A percentile compares a stretch with the other conserved stretches of the same genome.
phyloP scores from a whole-genome alignment of 2,797 vertebrate species.

The Parauchenoglanis ngamensis region DNA sequence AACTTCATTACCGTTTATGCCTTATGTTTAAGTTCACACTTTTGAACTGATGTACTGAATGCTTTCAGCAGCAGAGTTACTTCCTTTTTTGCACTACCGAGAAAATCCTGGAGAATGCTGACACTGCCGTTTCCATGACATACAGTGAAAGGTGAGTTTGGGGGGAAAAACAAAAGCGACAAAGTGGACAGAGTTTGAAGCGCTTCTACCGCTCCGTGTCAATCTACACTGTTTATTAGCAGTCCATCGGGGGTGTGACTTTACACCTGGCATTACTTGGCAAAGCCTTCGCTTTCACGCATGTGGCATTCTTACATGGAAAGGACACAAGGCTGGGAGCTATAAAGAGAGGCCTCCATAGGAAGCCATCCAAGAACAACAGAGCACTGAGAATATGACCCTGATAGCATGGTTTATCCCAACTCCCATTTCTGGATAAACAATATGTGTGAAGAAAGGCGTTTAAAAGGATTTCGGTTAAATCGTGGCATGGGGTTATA shows the following conservation, averaged over 20 bases:
- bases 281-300: constrained; percentile 36
- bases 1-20: not conserved
- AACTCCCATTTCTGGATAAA: constrained; percentile 65
- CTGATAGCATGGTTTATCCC: constrained; percentile 56
- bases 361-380: constrained; percentile 62
- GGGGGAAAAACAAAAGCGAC: constrained; percentile 1
- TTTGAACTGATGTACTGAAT: not conserved
- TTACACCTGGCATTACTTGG: constrained; percentile 42
- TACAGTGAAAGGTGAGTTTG: constrained; percentile 38
- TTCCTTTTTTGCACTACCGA: constrained; percentile 44
- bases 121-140: constrained; percentile 34
- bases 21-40: constrained; percentile 10
- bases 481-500: constrained; percentile 26
- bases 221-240: constrained; percentile 17
- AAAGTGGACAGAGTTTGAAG: not conserved
- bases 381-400: constrained; percentile 48
- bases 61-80: not conserved
- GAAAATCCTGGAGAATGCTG: constrained; percentile 39
- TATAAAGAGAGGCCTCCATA: constrained; percentile 49
- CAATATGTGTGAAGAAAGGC: constrained; percentile 44
- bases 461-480: constrained; percentile 25
- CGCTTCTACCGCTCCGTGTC: not conserved
- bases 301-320: constrained; percentile 31
- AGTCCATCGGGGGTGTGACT: not conserved
- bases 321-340: constrained; percentile 44